A percentile compares a stretch with the other conserved stretches of the same genome.
Conservation (phyloP, 2,888 invertebrate species). For the Caprella mutica region DNA sequence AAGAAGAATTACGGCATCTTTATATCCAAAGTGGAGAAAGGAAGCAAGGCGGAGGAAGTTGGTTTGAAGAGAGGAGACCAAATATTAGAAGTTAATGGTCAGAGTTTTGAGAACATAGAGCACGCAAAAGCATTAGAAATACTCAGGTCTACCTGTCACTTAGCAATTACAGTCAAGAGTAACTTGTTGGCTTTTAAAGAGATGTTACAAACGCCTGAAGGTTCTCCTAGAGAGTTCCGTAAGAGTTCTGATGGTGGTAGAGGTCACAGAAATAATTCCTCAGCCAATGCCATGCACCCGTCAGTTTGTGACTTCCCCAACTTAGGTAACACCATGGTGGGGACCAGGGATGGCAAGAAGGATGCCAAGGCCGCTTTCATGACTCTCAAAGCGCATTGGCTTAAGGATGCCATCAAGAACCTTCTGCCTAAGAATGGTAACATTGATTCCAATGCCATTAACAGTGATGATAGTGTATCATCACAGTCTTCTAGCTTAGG, state of each 20-base stretch:
- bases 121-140: constrained; percentile 86
- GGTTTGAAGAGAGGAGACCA: constrained; percentile 95
- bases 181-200: constrained; percentile 72
- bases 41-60: constrained; percentile 87
- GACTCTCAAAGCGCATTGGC: constrained; percentile 69
- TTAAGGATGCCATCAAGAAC: constrained; percentile 53
- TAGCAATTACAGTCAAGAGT: constrained; percentile 91
- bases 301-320: constrained; percentile 25
- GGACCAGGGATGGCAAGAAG: constrained; percentile 13
- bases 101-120: constrained; percentile 87
- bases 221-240: constrained; percentile 59
- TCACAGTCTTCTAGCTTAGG: constrained; percentile 27
- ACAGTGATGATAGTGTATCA: constrained; percentile 31
- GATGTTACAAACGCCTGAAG: constrained; percentile 63
- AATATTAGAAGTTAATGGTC: constrained; percentile 93
- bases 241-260: constrained; percentile 46
- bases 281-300: constrained; percentile 37
- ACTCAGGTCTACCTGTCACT: constrained; percentile 82
- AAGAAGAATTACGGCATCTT: constrained; percentile 88
- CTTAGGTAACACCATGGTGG: constrained; percentile 16
- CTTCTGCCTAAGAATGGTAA: constrained; percentile 33
- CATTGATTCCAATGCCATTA: not conserved
- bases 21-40: constrained; percentile 83
- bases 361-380: constrained; percentile 54
- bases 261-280: constrained; percentile 38